Conservation (phyloP, 2,888 invertebrate genomes). For the Bugulina stolonifera region DNA sequence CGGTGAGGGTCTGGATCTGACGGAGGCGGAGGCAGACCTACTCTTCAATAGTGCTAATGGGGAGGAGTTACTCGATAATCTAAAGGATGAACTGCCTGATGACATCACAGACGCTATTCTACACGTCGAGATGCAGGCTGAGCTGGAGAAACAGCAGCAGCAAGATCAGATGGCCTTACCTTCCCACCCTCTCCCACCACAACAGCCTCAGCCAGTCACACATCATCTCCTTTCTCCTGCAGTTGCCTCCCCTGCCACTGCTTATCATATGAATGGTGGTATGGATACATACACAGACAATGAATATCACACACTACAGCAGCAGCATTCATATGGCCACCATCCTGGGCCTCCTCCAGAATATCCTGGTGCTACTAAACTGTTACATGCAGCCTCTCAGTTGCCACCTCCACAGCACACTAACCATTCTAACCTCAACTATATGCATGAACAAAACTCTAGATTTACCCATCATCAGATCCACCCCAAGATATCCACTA, state of each 20-base stretch:
- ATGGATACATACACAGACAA: background rate
- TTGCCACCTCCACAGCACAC: background rate
- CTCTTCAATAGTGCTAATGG: constrained; percentile 3
- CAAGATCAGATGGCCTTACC: background rate
- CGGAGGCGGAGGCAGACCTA: constrained; percentile 10
- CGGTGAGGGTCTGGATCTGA: background rate
- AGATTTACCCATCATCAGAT: constrained; percentile 17
- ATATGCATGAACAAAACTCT: constrained; percentile 11
- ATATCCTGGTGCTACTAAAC: constrained; percentile 1
- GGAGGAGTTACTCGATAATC: background rate
- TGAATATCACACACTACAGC: constrained; percentile 1
- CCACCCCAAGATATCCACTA: constrained; percentile 6
- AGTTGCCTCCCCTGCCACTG: background rate
- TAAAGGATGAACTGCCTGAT: constrained; percentile 18
- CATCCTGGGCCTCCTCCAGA: constrained; percentile 13
- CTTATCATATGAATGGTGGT: background rate
- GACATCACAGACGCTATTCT: constrained; percentile 23
- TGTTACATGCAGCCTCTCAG: background rate
- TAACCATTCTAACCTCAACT: background rate
- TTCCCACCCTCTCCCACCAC: background rate
- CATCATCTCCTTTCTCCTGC: background rate
- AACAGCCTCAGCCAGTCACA: background rate
- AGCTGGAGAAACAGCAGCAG: constrained; percentile 18
- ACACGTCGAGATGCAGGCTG: constrained; percentile 8
- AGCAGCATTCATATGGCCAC: constrained; percentile 15